A percentile compares a stretch with the other conserved stretches of the same genome.
Conservation (phyloP, 2,113 vertebrate species). For the Manacus vitellinus region DNA sequence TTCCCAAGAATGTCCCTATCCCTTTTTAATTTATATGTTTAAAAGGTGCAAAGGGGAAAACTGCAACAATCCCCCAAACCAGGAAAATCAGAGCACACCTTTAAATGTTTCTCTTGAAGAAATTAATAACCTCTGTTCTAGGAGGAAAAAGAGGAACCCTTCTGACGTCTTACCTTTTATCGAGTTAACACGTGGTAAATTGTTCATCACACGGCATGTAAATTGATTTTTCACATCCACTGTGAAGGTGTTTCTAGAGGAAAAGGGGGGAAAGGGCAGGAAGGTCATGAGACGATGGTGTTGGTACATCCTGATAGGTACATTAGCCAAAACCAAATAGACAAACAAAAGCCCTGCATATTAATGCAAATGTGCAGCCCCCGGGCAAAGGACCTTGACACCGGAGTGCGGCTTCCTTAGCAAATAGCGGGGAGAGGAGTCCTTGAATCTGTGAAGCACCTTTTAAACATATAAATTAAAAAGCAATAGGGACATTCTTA, state of each 20-base stretch:
- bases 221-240: not conserved
- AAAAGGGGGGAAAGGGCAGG: not conserved
- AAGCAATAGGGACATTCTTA: not conserved
- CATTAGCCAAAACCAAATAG: not conserved
- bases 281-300: accelerated
- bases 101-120: not conserved
- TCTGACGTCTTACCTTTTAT: not conserved
- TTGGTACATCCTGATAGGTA: not conserved
- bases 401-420: not conserved
- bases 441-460: not conserved
- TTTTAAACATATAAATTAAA: not conserved
- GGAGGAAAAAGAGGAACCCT: not conserved
- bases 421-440: not conserved
- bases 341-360: not conserved
- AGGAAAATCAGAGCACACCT: not conserved
- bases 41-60: not conserved
- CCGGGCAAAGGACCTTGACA: not conserved
- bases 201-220: not conserved
- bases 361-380: not conserved
- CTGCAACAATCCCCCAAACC: not conserved
- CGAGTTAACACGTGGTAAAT: not conserved
- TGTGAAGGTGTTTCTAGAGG: not conserved
- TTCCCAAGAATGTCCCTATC: not conserved
- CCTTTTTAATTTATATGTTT: not conserved
- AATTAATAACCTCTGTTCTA: not conserved